These are phyloP conservation scores for Enhydra lutris DNA, from an alignment of 2,113 vertebrate genomes.

Conservation along the genomic window DNA sequence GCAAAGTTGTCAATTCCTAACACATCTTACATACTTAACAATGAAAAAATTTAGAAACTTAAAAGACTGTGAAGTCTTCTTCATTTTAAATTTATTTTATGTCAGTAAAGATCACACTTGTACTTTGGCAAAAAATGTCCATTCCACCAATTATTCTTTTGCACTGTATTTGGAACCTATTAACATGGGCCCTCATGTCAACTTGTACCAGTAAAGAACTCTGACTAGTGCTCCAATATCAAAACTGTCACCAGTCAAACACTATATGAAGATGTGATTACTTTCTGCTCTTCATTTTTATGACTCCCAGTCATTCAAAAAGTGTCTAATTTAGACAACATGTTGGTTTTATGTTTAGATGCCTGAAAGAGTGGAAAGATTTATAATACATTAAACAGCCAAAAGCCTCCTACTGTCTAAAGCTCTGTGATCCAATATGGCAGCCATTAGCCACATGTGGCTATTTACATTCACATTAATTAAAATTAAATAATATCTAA, in stretches of 20 bases:
- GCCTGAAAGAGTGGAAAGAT: neutral
- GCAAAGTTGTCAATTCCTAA: neutral
- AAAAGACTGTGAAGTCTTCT: neutral
- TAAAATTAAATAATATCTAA: neutral
- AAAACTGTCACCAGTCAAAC: neutral
- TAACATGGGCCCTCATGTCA: neutral
- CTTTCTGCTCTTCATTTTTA: neutral
- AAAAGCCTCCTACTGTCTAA: neutral
- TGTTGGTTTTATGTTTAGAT: neutral
- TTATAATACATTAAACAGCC: neutral
- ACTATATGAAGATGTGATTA: neutral
- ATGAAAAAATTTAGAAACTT: neutral
- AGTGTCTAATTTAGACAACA: neutral
- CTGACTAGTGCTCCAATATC: neutral
- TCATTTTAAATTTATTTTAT: neutral
- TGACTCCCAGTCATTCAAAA: neutral
- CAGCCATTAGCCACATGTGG: neutral
- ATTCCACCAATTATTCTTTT: neutral
- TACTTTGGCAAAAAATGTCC: neutral
- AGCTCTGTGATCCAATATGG: neutral
- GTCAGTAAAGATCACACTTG: neutral
- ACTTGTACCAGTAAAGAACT: neutral
- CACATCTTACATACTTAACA: neutral
- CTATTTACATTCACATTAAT: neutral
- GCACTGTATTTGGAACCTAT: neutral